phyloP scores from a whole-genome alignment of 1,140 invertebrate species.

The Leucophenga varia region DNA sequence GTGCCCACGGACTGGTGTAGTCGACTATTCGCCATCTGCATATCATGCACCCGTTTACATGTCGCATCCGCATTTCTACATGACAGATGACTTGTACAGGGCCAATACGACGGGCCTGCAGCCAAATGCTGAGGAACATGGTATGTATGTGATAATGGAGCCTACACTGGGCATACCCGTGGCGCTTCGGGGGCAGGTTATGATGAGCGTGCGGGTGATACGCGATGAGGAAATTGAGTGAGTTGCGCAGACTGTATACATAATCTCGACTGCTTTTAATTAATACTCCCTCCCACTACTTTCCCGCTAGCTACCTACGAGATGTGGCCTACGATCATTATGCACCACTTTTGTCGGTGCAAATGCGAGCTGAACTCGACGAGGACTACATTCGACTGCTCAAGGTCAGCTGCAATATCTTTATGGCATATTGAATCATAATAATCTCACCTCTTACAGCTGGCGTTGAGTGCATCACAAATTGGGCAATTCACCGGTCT shows the following conservation, averaged over 20 bases:
- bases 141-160: slow-evolving; percentile 70
- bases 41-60: slow-evolving; percentile 75
- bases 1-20: slow-evolving; percentile 58
- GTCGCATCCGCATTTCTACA: slow-evolving; percentile 84
- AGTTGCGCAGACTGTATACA: too few relatives aligned
- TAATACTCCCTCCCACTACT: too few relatives aligned
- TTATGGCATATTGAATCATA: too few relatives aligned
- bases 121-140: slow-evolving; percentile 68
- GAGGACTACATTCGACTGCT: slow-evolving; percentile 19
- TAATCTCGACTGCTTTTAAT: too few relatives aligned
- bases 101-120: slow-evolving; percentile 68
- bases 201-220: slow-evolving; percentile 70
- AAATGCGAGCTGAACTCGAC: slow-evolving; percentile 25
- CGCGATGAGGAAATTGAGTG: slow-evolving; percentile 61
- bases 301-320: slow-evolving; percentile 24
- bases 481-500: slow-evolving; percentile 29
- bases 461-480: slow-evolving; percentile 17
- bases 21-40: slow-evolving; percentile 70
- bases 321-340: slow-evolving; percentile 37
- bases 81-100: slow-evolving; percentile 69
- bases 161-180: slow-evolving; percentile 72
- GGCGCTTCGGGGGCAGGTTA: slow-evolving; percentile 65
- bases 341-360: slow-evolving; percentile 27
- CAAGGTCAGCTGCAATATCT: slow-evolving; percentile 29
- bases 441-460: slow-evolving; percentile 12